Percentiles rank a stretch among this genome's conserved stretches.
Evolutionary conservation across 2,113 vertebrate species (phyloP).

Genomic region (Oreotrochilus melanogaster): DNA sequence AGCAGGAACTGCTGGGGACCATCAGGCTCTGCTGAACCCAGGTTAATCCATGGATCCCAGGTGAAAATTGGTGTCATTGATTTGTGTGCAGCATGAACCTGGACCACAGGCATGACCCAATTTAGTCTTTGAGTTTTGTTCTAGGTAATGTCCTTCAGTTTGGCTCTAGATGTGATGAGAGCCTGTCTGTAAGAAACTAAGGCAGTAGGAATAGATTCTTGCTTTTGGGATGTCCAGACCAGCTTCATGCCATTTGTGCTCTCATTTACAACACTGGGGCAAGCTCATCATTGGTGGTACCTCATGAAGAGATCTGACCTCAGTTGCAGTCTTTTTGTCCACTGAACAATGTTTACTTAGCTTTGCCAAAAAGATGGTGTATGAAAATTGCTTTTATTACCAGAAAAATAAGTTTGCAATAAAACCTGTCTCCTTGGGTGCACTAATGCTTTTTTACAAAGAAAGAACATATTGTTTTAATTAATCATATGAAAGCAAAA

Average conservation of each 20-base stretch:
- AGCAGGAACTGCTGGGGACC: neutral
- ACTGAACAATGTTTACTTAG: constrained; percentile 7
- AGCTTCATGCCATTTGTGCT: neutral
- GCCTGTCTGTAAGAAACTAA: neutral
- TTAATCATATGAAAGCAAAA: constrained; percentile 85
- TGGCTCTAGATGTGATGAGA: neutral
- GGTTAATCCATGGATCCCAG: neutral
- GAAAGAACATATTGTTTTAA: constrained; percentile 84
- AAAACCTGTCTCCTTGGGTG: constrained; percentile 75
- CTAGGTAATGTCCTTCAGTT: rapidly evolving
- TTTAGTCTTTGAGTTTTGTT: neutral
- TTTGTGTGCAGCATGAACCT: neutral
- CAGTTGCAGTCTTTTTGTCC: neutral
- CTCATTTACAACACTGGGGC: neutral
- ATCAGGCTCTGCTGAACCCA: neutral
- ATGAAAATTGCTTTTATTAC: constrained; percentile 67
- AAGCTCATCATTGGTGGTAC: neutral
- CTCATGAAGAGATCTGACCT: neutral
- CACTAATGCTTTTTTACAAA: constrained; percentile 78
- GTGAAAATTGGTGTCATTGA: neutral
- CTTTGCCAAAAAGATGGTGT: constrained; percentile 32
- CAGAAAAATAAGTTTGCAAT: constrained; percentile 70
- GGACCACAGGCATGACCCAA: neutral
- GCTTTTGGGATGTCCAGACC: neutral
- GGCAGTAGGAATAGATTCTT: neutral